Percentiles rank a stretch among this genome's conserved stretches.
Evolutionary conservation across 2,888 invertebrate genomes (phyloP).

Genomic region (Sarcophaga rosellei): DNA sequence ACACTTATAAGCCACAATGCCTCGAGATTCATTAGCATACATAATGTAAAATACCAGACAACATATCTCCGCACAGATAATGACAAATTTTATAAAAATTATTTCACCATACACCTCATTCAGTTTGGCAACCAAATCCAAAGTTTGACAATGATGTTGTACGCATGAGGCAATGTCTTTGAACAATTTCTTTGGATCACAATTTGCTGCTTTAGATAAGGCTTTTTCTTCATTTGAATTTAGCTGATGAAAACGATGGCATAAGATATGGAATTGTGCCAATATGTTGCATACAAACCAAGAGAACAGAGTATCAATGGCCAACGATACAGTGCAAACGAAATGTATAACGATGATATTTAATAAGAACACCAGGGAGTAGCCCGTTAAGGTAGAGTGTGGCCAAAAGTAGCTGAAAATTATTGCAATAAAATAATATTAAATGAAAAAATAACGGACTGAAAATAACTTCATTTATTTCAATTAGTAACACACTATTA

Average conservation of each 20-base stretch:
- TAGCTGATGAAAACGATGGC: slow-evolving; percentile 12
- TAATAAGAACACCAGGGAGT: slow-evolving; percentile 24
- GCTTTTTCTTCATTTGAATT: neutral
- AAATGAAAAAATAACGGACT: neutral
- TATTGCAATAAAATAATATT: neutral
- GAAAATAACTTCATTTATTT: too few species aligned
- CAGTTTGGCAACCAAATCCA: slow-evolving; percentile 32
- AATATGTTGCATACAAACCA: slow-evolving; percentile 36
- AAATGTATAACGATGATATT: slow-evolving; percentile 15
- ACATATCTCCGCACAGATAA: slow-evolving; percentile 51
- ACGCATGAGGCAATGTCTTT: neutral
- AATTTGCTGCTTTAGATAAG: neutral
- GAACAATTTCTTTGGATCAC: neutral
- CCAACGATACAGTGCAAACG: neutral
- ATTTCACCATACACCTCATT: slow-evolving; percentile 45
- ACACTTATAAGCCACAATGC: slow-evolving; percentile 35
- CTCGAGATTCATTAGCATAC: slow-evolving; percentile 35
- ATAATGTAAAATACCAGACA: slow-evolving; percentile 38
- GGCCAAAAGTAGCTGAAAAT: slow-evolving; percentile 41
- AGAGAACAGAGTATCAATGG: slow-evolving; percentile 24
- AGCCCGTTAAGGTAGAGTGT: slow-evolving; percentile 15
- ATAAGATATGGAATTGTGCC: slow-evolving; percentile 38
- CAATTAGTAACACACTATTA: too few species aligned
- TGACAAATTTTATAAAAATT: slow-evolving; percentile 50
- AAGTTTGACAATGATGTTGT: slow-evolving; percentile 39